Evolutionary conservation across 2,113 vertebrate genomes (phyloP), one percentile per base, ranked within the genome.

Genomic region (Rhynchopsitta pachyrhyncha): DNA sequence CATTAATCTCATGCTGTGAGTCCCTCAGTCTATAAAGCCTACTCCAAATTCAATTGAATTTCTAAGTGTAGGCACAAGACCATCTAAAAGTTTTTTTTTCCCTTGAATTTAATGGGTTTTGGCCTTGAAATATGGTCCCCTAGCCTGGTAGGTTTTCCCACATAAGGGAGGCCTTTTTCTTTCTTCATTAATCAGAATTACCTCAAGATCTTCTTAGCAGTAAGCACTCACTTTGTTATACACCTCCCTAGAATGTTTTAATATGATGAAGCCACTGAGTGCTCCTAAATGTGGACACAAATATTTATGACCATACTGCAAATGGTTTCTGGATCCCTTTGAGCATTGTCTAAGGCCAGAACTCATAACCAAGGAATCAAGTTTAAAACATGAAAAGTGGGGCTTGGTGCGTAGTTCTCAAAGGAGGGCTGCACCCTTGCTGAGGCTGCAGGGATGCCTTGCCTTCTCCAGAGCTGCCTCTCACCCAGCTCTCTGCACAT

Each of bases 41-140:
- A 83, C n/a, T 94, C 79, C 88, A 96, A 74, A 97, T 95, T 95
- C 95, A 97, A 95, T 96, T 95, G 94, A 89, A 89, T 95, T 94
- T 90, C 71, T 46, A 64, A 87, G 44, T 47, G 83, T 83, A 96
- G 96, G 97, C 92, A 94, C 75, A 79, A 86, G 49, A 92, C 97
- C 96, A 96, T 95, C 63, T 74, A 67, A 93, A 96, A 92, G 81
- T 86, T 96, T 75, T 37, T 95, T 96, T 59, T 95, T 89, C 67
- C 44, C 86, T 89, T 92, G 39, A 63, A 90, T 96, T 96, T 95
- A 95, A 96, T 88, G 73, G 46, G 27, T 7, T 96, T 96, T 97
- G 96, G 95, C 77, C 80, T 83, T 86, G 67, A 89, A 87, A 77
- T 22, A 8, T 63, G 52, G n/a, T 93, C 59, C 47, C 85, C 73